Percentiles rank a stretch among this genome's conserved stretches.
Evolutionary conservation across 1,140 invertebrate genomes (phyloP).

Genomic region (Zaprionus davidi): DNA sequence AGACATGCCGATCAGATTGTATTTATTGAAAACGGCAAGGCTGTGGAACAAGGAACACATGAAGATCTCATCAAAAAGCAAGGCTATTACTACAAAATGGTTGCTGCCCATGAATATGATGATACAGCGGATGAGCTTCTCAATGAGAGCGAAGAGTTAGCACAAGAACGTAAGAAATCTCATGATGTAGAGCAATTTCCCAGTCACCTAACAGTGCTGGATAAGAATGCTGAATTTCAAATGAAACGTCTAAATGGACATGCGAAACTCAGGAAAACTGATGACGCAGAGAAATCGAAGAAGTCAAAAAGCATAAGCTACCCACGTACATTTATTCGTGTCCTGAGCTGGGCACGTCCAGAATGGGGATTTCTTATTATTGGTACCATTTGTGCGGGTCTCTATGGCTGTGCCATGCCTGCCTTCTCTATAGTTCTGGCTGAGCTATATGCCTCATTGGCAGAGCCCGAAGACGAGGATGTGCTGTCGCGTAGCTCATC

Average conservation of each 20-base stretch:
- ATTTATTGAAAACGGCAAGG: constrained; percentile 89
- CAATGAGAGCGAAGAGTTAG: constrained; percentile 87
- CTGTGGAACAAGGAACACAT: constrained; percentile 92
- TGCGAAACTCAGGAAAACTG: background rate
- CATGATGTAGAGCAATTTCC: constrained; percentile 42
- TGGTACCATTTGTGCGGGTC: constrained; percentile 89
- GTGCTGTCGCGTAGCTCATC: constrained; percentile 87
- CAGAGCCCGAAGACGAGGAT: constrained; percentile 86
- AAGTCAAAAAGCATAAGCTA: constrained; percentile 45
- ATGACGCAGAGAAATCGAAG: constrained; percentile 6
- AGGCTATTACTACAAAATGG: constrained; percentile 90
- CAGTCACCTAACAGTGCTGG: constrained; percentile 45
- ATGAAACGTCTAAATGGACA: constrained; percentile 60
- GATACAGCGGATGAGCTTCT: constrained; percentile 79
- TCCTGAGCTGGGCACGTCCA: constrained; percentile 89
- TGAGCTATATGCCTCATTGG: constrained; percentile 88
- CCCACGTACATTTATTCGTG: constrained; percentile 85
- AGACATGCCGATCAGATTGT: constrained; percentile 92
- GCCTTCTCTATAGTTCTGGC: constrained; percentile 93
- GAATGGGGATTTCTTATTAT: constrained; percentile 91
- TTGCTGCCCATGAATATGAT: constrained; percentile 86
- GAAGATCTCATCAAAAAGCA: constrained; percentile 89
- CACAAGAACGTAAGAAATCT: constrained; percentile 85
- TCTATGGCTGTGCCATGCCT: constrained; percentile 91
- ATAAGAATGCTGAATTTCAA: constrained; percentile 65